Base-by-base conservation (phyloP, 1,140 invertebrate species). In the Nilaparvata lugens region DNA sequence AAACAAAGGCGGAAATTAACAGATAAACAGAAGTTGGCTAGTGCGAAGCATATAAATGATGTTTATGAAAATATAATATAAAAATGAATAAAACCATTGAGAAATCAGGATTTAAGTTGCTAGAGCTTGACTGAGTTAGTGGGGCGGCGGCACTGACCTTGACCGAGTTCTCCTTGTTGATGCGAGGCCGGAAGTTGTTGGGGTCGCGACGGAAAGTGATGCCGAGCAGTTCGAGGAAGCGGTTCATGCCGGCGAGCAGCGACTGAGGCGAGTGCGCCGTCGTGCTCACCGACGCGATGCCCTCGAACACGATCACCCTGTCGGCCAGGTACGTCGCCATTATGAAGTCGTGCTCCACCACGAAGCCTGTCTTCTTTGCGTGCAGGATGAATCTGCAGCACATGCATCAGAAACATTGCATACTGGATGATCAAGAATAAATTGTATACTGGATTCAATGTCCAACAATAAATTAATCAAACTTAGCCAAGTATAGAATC, bases 261-360 rank as follows among this genome's bases (percentile, higher is more conserved):
- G 89, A 93, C 76, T 98, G 95, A 0, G 97, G 97, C 16, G 87
- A 82, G 68, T 95, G 92, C 1, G 97, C 97, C 0, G 79, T 84
- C 3, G 96, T 95, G 43, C 85, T 72, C 2, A 96, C 79, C 0
- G 94, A 97, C 1, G 97, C 96, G 55, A 73, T 75, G 40, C 97
- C 97, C 72, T 98, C 96, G 75, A 99, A 98, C 19, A 99, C 96
- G 68, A 99, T 97, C 0, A 99, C 97, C 55, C 97, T 81, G 77
- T 99, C 97, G 14, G 97, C 95, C 42, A 99, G 79, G 76, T 99
- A 99, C 0, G 97, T 99, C 2, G 96, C 95, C 97, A 99, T 99
- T 57, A 99, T 99, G 71, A 99, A 99, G 83, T 99, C 97, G 85
- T 99, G 97, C 82, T 99, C 97, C 0, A 99, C 97, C 25, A 99